These are phyloP conservation scores for Dendrolimus kikuchii DNA, from an alignment of 1,140 invertebrate genomes.

Conservation along the genomic window DNA sequence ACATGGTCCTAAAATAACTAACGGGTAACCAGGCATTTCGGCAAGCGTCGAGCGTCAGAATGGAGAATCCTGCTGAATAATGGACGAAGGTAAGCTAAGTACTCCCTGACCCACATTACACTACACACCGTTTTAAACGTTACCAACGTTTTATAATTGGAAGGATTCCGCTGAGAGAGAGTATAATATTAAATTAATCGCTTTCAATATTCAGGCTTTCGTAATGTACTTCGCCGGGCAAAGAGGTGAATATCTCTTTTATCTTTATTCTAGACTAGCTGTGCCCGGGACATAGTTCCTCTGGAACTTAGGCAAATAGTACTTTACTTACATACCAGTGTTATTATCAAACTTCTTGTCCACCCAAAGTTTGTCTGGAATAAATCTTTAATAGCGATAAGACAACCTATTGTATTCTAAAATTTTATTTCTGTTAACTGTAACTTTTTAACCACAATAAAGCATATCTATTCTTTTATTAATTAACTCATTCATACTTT, in stretches of 20 bases:
- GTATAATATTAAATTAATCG: background rate
- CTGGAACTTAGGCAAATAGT: too few relatives aligned
- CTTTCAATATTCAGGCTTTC: background rate
- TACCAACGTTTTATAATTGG: conserved; percentile 12
- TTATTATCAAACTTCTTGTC: too few relatives aligned
- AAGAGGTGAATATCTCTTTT: too few relatives aligned
- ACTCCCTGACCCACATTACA: conserved; percentile 17
- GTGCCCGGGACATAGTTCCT: too few relatives aligned
- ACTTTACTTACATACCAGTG: too few relatives aligned
- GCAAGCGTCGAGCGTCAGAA: background rate
- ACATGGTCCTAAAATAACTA: conserved; percentile 13
- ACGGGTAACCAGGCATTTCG: conserved; percentile 6
- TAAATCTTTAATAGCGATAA: too few relatives aligned
- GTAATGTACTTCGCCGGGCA: too few relatives aligned
- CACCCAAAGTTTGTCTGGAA: too few relatives aligned
- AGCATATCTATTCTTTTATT: background rate
- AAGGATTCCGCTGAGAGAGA: conserved; percentile 1
- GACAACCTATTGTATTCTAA: too few relatives aligned
- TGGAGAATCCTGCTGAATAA: conserved; percentile 16
- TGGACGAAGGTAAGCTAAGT: conserved; percentile 14
- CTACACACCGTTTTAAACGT: conserved; percentile 13
- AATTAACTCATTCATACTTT: conserved; percentile 1
- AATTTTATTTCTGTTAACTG: too few relatives aligned
- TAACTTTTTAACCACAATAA: too few relatives aligned
- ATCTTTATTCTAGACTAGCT: too few relatives aligned